Conservation (phyloP, 2,113 vertebrate species). For the Sphyrna mokarran region DNA sequence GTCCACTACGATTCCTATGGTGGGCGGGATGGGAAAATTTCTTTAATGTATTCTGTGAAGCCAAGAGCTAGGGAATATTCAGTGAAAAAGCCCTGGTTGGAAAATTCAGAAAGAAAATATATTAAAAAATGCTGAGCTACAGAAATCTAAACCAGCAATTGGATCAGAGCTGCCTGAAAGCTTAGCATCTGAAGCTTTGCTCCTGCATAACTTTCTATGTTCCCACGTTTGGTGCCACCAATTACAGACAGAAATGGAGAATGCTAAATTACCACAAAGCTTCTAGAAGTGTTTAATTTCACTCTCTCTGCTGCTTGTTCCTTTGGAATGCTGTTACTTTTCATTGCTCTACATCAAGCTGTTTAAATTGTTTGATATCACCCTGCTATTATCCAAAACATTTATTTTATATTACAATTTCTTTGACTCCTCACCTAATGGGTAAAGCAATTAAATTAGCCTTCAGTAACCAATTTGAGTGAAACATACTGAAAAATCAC, state of each 20-base stretch:
- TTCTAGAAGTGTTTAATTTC: not conserved
- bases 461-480: not conserved
- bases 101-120: not conserved
- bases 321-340: not conserved
- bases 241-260: not conserved
- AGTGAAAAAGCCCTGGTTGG: not conserved
- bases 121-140: not conserved
- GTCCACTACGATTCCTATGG: no score
- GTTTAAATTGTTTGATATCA: not conserved
- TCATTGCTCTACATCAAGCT: no score
- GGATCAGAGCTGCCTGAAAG: not conserved
- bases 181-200: not conserved
- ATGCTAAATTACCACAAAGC: not conserved
- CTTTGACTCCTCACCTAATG: not conserved
- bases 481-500: not conserved
- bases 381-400: not conserved
- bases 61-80: not conserved
- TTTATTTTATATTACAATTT: not conserved
- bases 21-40: no score
- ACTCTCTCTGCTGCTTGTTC: not conserved
- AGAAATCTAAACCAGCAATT: conserved; percentile 4
- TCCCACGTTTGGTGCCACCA: not conserved
- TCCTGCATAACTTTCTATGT: not conserved
- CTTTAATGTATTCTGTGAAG: not conserved
- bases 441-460: not conserved